Percentiles rank a stretch among this genome's conserved stretches.
Conservation (phyloP, 2,797 vertebrate genomes). For the Buceros bicornis region DNA sequence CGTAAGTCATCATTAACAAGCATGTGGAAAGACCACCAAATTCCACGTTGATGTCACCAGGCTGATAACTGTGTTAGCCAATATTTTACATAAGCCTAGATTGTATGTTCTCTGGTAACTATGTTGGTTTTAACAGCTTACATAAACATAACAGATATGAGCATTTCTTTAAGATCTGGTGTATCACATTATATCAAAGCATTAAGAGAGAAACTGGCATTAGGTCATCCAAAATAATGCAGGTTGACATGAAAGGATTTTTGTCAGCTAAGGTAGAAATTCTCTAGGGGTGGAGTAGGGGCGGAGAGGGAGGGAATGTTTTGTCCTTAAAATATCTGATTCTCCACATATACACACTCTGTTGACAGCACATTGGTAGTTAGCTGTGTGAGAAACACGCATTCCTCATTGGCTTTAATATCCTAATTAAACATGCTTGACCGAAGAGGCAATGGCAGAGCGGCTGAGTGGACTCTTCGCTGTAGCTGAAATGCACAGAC, state of each 20-base stretch:
- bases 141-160: rapidly evolving
- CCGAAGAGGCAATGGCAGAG: neutral
- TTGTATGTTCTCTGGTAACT: neutral
- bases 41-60: neutral
- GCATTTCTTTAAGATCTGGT: neutral
- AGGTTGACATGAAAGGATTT: neutral
- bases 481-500: neutral
- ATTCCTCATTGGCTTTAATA: neutral
- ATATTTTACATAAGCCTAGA: neutral
- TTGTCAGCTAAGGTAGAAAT: neutral
- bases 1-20: neutral
- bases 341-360: neutral
- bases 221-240: neutral
- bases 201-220: neutral
- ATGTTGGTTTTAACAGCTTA: neutral
- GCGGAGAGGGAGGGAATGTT: neutral
- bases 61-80: neutral
- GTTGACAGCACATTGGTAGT: neutral
- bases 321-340: neutral
- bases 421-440: neutral
- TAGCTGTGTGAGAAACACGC: neutral
- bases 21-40: neutral
- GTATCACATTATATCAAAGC: neutral
- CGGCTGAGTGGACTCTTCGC: rapidly evolving
- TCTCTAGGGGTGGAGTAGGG: neutral